A percentile compares a stretch with the other conserved stretches of the same genome.
phyloP scores from a whole-genome alignment of 2,888 invertebrate genomes.

The Frankliniella intonsa region DNA sequence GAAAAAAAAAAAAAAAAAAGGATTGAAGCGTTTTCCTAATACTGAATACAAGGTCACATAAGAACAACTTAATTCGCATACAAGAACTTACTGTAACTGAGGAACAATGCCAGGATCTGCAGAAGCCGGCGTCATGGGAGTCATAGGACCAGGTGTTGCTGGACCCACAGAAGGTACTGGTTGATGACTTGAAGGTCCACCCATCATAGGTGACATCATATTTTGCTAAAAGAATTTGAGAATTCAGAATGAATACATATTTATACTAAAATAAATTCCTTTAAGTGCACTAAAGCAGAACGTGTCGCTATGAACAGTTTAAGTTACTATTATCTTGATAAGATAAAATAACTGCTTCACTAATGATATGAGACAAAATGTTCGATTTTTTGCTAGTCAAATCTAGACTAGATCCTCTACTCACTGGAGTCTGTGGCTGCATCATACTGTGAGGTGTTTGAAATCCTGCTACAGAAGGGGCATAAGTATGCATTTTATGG shows the following conservation, averaged over 20 bases:
- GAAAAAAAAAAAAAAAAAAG: constrained; percentile 42
- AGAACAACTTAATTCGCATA: constrained; percentile 28
- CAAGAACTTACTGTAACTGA: constrained; percentile 71
- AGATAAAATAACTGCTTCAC: too few relatives aligned
- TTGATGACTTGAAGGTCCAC: constrained; percentile 43
- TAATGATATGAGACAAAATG: too few relatives aligned
- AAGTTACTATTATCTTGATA: too few relatives aligned
- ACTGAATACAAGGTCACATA: not conserved
- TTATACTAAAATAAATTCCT: too few relatives aligned
- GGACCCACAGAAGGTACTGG: constrained; percentile 57
- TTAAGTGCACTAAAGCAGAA: too few relatives aligned
- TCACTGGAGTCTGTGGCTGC: constrained; percentile 86
- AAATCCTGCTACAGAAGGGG: constrained; percentile 57
- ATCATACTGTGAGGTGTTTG: constrained; percentile 78
- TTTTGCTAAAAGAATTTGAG: constrained; percentile 58
- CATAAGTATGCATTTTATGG: constrained; percentile 61
- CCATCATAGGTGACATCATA: constrained; percentile 77
- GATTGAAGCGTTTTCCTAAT: not conserved
- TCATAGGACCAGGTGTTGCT: constrained; percentile 72
- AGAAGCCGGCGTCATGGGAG: constrained; percentile 84
- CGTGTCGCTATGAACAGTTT: too few relatives aligned
- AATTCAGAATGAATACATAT: too few relatives aligned
- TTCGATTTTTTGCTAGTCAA: too few relatives aligned
- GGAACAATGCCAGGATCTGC: constrained; percentile 92
- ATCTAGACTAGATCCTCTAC: constrained; percentile 36